Conservation (phyloP, 2,113 vertebrate species). For the Noturus placidus region DNA sequence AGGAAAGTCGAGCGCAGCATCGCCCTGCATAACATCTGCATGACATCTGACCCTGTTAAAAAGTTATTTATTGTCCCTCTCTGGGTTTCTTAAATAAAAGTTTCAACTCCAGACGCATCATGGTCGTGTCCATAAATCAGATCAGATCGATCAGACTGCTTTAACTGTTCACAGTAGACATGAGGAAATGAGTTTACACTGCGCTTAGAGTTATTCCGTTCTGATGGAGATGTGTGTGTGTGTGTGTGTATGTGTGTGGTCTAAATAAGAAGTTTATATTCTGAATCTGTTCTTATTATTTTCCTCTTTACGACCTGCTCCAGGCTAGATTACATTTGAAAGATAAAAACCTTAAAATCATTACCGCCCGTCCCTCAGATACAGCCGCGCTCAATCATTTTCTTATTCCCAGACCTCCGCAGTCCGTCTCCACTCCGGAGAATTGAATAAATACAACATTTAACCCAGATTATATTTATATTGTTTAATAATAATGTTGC, state of each 20-base stretch:
- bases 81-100: background rate
- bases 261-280: background rate
- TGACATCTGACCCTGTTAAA: background rate
- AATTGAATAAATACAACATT: background rate
- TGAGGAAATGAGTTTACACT: slow-evolving; percentile 7
- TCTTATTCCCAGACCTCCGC: background rate
- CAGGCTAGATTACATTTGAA: background rate
- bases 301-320: background rate
- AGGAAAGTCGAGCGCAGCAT: background rate
- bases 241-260: background rate
- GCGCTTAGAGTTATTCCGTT: background rate
- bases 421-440: background rate
- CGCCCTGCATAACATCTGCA: background rate
- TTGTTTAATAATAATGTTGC: background rate
- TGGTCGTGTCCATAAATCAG: too few species aligned
- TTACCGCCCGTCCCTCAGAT: background rate
- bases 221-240: background rate
- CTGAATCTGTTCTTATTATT: background rate
- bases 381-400: background rate
- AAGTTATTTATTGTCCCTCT: background rate
- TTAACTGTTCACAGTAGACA: background rate
- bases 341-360: slow-evolving; percentile 4
- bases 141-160: background rate
- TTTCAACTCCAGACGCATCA: background rate
- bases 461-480: background rate